Evolutionary conservation across 1,140 invertebrate genomes (phyloP).

Genomic region (Ceratina calcarata): DNA sequence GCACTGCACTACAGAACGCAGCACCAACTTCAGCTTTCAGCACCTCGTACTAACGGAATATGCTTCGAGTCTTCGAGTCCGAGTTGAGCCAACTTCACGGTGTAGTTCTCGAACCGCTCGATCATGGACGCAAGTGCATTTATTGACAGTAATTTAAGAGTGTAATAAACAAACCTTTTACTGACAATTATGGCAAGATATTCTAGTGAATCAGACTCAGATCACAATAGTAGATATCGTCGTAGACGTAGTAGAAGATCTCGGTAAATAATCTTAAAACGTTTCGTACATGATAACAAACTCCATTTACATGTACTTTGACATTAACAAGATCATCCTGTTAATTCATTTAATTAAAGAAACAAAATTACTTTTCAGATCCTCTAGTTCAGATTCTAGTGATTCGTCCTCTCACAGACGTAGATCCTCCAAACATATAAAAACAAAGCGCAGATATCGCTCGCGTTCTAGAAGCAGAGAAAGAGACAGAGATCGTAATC

Average conservation of each 20-base stretch:
- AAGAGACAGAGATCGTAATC: constrained; percentile 63
- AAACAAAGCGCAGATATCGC: constrained; percentile 70
- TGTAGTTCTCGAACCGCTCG: too few species aligned
- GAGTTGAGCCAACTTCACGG: too few species aligned
- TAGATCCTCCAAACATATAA: constrained; percentile 72
- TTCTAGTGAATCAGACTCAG: constrained; percentile 77
- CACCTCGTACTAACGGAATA: constrained; percentile 36
- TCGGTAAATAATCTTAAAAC: constrained; percentile 62
- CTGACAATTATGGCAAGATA: constrained; percentile 72
- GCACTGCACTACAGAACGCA: too few species aligned
- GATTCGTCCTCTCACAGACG: constrained; percentile 73
- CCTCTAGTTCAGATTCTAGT: constrained; percentile 73
- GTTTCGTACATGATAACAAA: not conserved
- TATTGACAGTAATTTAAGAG: too few species aligned
- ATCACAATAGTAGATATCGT: constrained; percentile 72
- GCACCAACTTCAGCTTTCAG: not conserved
- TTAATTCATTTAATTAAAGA: not conserved
- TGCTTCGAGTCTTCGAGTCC: too few species aligned
- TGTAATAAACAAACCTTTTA: too few species aligned
- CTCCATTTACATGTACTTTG: not conserved
- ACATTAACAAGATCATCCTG: not conserved
- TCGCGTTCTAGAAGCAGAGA: constrained; percentile 75
- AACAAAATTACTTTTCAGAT: constrained; percentile 63
- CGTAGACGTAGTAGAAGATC: constrained; percentile 72
- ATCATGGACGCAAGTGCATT: too few species aligned